These are phyloP conservation scores for Anthopleura xanthogrammica DNA, from an alignment of 92 coral and sea anemone species.

Conservation along the genomic window DNA sequence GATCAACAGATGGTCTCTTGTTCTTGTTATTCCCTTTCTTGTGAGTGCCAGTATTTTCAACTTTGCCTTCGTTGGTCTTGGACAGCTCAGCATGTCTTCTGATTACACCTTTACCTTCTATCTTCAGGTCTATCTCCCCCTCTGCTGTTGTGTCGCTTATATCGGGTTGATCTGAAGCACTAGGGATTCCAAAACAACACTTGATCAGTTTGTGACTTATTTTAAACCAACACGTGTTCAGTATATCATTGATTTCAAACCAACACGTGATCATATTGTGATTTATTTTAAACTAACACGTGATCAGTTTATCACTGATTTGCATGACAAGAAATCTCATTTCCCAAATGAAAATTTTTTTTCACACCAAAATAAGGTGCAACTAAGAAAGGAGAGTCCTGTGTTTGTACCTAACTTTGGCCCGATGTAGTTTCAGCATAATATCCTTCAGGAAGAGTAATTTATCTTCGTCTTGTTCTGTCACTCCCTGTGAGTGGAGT, in stretches of 20 bases:
- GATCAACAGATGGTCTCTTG: slow-evolving; percentile 51
- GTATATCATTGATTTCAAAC: no score
- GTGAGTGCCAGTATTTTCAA: slow-evolving; percentile 45
- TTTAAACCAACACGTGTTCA: not conserved
- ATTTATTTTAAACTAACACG: no score
- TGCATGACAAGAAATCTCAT: no score
- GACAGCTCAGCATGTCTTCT: slow-evolving; percentile 92
- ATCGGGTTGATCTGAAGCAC: slow-evolving; percentile 83
- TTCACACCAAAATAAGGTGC: no score
- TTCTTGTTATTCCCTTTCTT: slow-evolving; percentile 69
- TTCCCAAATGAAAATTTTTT: no score
- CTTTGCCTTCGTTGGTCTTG: slow-evolving; percentile 61
- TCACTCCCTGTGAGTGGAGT: slow-evolving; percentile 91
- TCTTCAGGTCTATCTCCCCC: slow-evolving; percentile 78
- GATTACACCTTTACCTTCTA: slow-evolving; percentile 46
- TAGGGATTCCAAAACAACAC: not conserved
- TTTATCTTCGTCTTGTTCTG: slow-evolving; percentile 93
- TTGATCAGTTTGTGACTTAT: not conserved
- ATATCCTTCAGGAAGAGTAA: slow-evolving; percentile 71
- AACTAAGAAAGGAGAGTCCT: no score
- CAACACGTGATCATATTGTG: no score
- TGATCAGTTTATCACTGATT: no score
- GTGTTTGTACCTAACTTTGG: slow-evolving; percentile 62
- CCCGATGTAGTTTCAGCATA: slow-evolving; percentile 79
- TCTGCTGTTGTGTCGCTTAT: slow-evolving; percentile 49